Evolutionary conservation across 2,113 vertebrate genomes (phyloP).

Genomic region (Bos javanicus): DNA sequence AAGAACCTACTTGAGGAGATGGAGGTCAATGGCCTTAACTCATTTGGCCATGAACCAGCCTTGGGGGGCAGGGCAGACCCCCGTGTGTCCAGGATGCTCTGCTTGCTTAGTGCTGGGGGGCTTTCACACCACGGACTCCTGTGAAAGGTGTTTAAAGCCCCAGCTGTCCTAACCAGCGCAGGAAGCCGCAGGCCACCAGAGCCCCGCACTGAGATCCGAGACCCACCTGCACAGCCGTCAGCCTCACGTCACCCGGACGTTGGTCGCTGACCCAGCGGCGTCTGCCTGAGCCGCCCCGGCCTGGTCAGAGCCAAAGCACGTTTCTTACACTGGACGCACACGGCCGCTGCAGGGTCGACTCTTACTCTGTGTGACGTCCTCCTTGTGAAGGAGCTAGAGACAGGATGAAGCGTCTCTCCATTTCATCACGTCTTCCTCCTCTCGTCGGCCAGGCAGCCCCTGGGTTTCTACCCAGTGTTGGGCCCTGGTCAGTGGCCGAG

Average conservation of each 20-base stretch:
- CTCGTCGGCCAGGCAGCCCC: neutral
- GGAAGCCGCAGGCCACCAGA: fast-evolving
- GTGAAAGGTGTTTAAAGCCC: neutral
- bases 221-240: too few relatives aligned
- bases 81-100: fast-evolving
- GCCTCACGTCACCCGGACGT: fast-evolving
- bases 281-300: neutral
- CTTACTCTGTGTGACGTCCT: neutral
- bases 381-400: too few relatives aligned
- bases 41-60: neutral
- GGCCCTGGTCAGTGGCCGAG: neutral
- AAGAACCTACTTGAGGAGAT: neutral
- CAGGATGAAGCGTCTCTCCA: fast-evolving
- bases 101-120: neutral
- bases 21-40: neutral
- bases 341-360: fast-evolving
- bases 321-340: fast-evolving
- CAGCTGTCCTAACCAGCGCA: neutral
- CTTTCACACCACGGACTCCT: neutral
- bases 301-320: neutral
- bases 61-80: fast-evolving
- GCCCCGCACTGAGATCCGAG: neutral
- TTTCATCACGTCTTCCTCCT: fast-evolving
- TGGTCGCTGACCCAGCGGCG: fast-evolving
- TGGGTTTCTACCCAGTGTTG: fast-evolving